These are phyloP conservation scores for Cosmopolites sordidus DNA, from an alignment of 2,888 invertebrate species.

Conservation along the genomic window DNA sequence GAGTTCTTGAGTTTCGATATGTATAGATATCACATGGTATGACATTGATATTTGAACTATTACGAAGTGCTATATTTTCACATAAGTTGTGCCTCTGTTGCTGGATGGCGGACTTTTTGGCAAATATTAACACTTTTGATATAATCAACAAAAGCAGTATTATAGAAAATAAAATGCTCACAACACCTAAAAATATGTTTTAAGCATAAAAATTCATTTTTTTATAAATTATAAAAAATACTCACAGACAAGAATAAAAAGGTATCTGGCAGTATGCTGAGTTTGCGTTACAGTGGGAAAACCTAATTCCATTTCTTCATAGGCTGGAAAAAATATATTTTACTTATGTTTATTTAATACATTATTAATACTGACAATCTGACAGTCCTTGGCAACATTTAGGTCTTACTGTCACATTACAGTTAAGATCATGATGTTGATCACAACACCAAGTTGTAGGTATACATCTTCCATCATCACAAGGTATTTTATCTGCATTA, in stretches of 20 bases:
- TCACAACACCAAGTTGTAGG: constrained; percentile 54
- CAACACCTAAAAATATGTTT: constrained; percentile 36
- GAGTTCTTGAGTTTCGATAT: constrained; percentile 30
- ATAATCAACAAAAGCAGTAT: constrained; percentile 43
- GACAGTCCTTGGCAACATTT: constrained; percentile 48
- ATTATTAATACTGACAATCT: constrained; percentile 39
- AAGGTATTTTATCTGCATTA: constrained; percentile 46
- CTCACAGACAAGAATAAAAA: constrained; percentile 47
- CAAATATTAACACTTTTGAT: constrained; percentile 43
- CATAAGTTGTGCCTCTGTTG: constrained; percentile 31
- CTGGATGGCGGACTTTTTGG: constrained; percentile 38
- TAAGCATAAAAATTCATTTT: background rate
- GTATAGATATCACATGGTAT: constrained; percentile 35
- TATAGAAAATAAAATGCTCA: constrained; percentile 44
- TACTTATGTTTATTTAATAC: background rate
- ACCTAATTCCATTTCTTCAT: constrained; percentile 41
- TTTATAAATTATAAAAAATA: constrained; percentile 18
- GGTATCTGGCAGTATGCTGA: constrained; percentile 40
- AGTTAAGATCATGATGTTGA: constrained; percentile 47
- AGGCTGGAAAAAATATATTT: constrained; percentile 32
- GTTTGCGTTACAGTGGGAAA: constrained; percentile 37
- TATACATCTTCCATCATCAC: constrained; percentile 53
- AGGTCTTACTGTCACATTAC: constrained; percentile 47
- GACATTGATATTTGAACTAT: constrained; percentile 33
- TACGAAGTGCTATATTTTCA: constrained; percentile 33